Conservation (phyloP, 2,888 invertebrate genomes). For the Tipula helvola region DNA sequence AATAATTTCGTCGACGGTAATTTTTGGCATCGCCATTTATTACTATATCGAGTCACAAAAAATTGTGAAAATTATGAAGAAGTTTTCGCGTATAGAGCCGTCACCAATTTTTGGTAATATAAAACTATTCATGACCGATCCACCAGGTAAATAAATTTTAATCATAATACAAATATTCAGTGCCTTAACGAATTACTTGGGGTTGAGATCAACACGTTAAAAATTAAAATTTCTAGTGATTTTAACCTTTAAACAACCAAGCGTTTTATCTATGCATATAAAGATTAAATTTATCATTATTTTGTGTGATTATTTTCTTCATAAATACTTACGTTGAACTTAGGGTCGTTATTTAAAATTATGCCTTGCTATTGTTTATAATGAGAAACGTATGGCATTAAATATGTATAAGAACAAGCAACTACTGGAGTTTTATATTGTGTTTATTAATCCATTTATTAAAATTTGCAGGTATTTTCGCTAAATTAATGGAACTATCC, state of each 20-base stretch:
- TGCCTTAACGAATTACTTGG: too few relatives aligned
- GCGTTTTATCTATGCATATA: background rate
- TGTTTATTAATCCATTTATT: background rate
- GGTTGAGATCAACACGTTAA: too few relatives aligned
- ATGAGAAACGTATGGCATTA: too few relatives aligned
- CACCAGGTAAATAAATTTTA: background rate
- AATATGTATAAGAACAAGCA: too few relatives aligned
- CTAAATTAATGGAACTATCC: background rate
- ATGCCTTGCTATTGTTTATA: too few relatives aligned
- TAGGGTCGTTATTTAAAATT: too few relatives aligned
- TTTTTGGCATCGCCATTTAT: background rate
- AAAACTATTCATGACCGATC: background rate
- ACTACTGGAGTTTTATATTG: too few relatives aligned
- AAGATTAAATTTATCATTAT: background rate
- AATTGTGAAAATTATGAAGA: background rate
- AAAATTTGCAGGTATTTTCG: background rate
- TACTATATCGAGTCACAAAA: background rate
- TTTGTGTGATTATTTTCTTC: background rate
- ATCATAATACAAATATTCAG: too few relatives aligned
- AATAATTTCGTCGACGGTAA: background rate
- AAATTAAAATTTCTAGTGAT: too few relatives aligned
- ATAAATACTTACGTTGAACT: background rate
- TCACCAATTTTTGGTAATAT: background rate
- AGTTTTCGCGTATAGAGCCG: background rate
- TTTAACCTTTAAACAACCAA: background rate